Percentiles rank a stretch among this genome's conserved stretches.
Evolutionary conservation across 2,888 invertebrate genomes (phyloP).

Genomic region (Microchrysa polita): DNA sequence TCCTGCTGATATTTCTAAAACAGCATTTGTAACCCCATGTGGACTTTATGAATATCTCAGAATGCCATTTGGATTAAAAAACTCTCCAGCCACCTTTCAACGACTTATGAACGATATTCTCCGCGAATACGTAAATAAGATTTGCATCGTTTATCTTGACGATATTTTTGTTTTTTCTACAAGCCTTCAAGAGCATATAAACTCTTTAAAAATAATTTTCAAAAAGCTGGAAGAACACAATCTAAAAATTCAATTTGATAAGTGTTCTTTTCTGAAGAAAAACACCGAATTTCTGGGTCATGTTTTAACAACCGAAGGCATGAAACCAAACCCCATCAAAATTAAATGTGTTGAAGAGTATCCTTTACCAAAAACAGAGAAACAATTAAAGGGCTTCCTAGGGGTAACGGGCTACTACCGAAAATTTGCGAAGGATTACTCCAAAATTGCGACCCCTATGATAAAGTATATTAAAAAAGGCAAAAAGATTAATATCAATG

Average conservation of each 20-base stretch:
- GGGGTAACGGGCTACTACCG: conserved; percentile 9
- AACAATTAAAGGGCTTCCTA: conserved; percentile 16
- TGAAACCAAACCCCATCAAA: conserved; percentile 49
- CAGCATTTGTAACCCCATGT: conserved; percentile 17
- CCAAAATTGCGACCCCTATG: conserved; percentile 13
- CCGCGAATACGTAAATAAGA: conserved; percentile 3
- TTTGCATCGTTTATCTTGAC: conserved; percentile 32
- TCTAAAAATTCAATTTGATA: too few relatives aligned
- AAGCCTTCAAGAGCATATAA: conserved; percentile 46
- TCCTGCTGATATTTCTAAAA: background rate
- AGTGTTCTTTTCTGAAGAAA: conserved; percentile 41
- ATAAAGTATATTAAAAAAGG: background rate
- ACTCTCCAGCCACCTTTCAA: conserved; percentile 15
- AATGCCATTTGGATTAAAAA: conserved; percentile 25
- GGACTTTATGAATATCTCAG: too few relatives aligned
- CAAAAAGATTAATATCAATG: too few relatives aligned
- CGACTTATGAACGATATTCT: conserved; percentile 23
- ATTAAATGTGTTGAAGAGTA: conserved; percentile 43
- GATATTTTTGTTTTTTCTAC: conserved; percentile 47
- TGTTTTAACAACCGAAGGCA: conserved; percentile 45
- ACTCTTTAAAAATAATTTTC: conserved; percentile 47
- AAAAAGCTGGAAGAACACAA: conserved; percentile 45
- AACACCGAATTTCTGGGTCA: conserved; percentile 48
- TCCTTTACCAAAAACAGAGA: conserved; percentile 46
- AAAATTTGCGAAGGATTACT: conserved; percentile 23